Conservation (phyloP, 1,140 invertebrate genomes). For the Idris sp. region DNA sequence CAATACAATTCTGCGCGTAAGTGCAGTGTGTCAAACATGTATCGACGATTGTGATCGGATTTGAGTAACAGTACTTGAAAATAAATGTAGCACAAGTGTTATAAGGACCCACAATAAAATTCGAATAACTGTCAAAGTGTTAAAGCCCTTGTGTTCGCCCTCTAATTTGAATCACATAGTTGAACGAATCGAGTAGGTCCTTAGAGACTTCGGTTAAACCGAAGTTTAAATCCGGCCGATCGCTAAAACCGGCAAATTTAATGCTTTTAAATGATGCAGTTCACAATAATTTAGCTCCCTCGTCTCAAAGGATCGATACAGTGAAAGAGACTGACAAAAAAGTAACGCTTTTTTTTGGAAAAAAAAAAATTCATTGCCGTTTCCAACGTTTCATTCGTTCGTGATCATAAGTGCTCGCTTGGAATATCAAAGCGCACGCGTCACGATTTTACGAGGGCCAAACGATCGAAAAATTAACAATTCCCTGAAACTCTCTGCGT, state of each 20-base stretch:
- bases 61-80: constrained; percentile 27
- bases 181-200: constrained; percentile 43
- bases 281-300: constrained; percentile 24
- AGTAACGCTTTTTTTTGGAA: constrained; percentile 5
- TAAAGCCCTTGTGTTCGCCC: constrained; percentile 45
- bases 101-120: constrained; percentile 43
- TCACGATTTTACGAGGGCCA: constrained; percentile 21
- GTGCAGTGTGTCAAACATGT: constrained; percentile 1
- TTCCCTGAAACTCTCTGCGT: constrained; percentile 40
- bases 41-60: constrained; percentile 18
- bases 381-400: background rate
- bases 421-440: constrained; percentile 14
- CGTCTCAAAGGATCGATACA: constrained; percentile 25
- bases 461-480: constrained; percentile 70
- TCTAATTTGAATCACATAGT: constrained; percentile 49
- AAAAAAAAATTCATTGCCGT: background rate
- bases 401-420: constrained; percentile 11
- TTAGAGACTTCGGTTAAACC: constrained; percentile 49
- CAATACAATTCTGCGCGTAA: no score
- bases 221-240: constrained; percentile 46
- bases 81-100: constrained; percentile 30
- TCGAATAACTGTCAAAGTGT: constrained; percentile 55
- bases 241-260: constrained; percentile 29
- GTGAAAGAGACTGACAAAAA: background rate
- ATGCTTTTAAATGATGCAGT: constrained; percentile 37